Percentiles rank a stretch among this genome's conserved stretches.
These are phyloP conservation scores for Protobothrops flavoviridis DNA, from an alignment of 2,113 vertebrate genomes.

Conservation along the genomic window DNA sequence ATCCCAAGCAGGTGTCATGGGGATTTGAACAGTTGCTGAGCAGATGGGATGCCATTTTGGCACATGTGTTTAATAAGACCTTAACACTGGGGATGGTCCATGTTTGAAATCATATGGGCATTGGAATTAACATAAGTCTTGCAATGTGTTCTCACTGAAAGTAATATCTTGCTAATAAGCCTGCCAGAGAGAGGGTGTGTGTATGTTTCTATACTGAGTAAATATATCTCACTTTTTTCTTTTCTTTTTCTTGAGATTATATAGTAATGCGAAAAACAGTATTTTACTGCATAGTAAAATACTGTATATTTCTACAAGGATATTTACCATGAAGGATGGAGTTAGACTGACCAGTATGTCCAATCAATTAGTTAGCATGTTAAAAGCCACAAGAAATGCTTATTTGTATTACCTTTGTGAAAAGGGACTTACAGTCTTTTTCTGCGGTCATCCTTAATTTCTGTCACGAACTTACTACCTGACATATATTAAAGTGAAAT, in stretches of 20 bases:
- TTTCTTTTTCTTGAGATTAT: conserved; percentile 21
- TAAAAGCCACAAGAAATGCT: background rate
- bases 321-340: background rate
- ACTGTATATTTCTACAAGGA: conserved; percentile 1
- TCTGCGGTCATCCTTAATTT: background rate
- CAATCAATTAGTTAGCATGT: background rate
- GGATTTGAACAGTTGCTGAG: conserved; percentile 67
- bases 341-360: background rate
- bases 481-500: background rate
- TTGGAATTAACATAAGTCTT: conserved; percentile 15
- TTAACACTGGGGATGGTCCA: conserved; percentile 19
- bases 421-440: background rate
- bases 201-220: conserved; percentile 23
- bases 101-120: conserved; percentile 6
- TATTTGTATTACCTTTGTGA: background rate
- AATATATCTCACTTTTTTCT: conserved; percentile 35
- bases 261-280: background rate
- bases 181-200: conserved; percentile 28
- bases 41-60: conserved; percentile 70
- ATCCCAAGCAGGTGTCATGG: conserved; percentile 63
- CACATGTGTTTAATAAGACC: conserved; percentile 50
- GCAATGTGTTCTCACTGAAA: conserved; percentile 26
- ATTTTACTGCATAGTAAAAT: background rate
- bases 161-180: background rate
- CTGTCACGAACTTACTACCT: background rate